Conservation (phyloP, 2,113 vertebrate genomes). For the Glareola pratincola region DNA sequence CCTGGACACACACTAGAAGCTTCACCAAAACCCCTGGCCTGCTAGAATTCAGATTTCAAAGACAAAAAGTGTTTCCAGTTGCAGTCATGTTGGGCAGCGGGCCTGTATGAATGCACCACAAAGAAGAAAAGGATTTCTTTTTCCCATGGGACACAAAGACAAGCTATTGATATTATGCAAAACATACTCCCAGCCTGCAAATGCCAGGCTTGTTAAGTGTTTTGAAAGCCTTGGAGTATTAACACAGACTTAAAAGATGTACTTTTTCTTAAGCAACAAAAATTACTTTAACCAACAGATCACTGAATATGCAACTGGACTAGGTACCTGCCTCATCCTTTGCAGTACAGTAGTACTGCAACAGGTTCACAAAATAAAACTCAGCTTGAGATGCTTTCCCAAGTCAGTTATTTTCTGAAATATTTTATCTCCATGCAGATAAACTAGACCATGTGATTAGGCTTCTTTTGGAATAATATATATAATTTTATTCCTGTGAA, state of each 20-base stretch:
- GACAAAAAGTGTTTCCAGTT: constrained; percentile 9
- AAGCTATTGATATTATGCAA: constrained; percentile 34
- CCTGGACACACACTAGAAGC: neutral
- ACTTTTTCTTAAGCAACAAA: neutral
- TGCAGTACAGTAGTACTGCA: neutral
- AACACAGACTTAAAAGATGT: neutral
- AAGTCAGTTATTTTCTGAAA: neutral
- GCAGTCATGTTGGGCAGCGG: neutral
- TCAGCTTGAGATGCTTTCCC: neutral
- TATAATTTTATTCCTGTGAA: neutral
- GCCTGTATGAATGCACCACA: neutral
- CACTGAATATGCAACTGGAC: neutral
- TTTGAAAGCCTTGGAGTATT: neutral
- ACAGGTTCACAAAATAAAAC: neutral
- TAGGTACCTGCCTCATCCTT: neutral
- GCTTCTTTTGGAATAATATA: neutral
- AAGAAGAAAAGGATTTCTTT: constrained; percentile 24
- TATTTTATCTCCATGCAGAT: neutral
- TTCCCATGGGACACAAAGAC: constrained; percentile 10
- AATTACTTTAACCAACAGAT: neutral
- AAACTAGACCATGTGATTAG: neutral
- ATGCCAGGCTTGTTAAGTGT: neutral
- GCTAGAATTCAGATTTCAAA: neutral
- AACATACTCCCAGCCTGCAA: neutral
- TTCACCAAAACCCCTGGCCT: neutral